Evolutionary conservation across 2,888 invertebrate species (phyloP), one percentile per base, ranked within the genome.

Genomic region (Cinara cedri): DNA sequence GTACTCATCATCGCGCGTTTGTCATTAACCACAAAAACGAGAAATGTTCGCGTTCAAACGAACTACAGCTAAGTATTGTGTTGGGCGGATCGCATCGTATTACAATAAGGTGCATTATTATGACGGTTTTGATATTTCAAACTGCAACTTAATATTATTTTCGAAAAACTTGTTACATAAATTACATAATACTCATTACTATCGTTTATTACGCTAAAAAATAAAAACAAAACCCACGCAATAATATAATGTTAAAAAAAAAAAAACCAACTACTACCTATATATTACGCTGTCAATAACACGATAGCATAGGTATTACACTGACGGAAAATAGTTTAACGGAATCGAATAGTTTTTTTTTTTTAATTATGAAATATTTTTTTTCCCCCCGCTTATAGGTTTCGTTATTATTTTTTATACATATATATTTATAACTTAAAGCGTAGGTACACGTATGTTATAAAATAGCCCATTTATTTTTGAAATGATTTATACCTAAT

Each of bases 121-220:
- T 65, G 13, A 19, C 9, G 9, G 8, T 8, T 11, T n/a, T 46
- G 6, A 46, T 24, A 44, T 60, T 16, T 16, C 24, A 44, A 9
- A 24, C 49, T 10, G 1, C 3, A 72, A 14, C 13, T 26, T 51
- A 19, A 44, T 24, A 46, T 60, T 26, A 26, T 60, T 46, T 6
- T 49, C 26, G n/a, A 72, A 49, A n/a, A 26, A 60, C 46, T 60
- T n/a, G 60, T 72, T 44, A 60, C 46, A 46, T 60, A 60, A 72
- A 51, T 49, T 62, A 49, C 49, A 44, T 16, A 19, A 34, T 34
- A 34, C 3, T 4, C n/a, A n/a, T n/a, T n/a, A n/a, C n/a, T n/a
- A n/a, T n/a, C 19, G 19, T 49, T 62, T 26, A 34, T 72, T 26
- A 49, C 26, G 34, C 9, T 1, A 72, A 72, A 26, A 1, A n/a